phyloP scores from a whole-genome alignment of 2,113 vertebrate genomes.

The Struthio camelus region DNA sequence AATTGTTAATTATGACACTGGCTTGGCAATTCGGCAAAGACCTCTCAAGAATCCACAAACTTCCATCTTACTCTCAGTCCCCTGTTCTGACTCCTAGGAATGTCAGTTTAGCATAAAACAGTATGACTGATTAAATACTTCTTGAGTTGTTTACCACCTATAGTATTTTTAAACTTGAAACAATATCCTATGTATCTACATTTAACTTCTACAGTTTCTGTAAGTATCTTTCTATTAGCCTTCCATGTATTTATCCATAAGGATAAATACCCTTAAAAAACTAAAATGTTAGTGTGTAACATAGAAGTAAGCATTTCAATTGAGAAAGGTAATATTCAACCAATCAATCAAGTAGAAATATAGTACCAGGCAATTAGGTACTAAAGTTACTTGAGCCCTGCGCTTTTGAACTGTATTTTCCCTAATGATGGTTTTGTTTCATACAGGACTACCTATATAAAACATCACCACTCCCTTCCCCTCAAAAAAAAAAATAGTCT shows the following conservation, averaged over 20 bases:
- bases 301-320: neutral
- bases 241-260: neutral
- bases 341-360: neutral
- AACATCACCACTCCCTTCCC: neutral
- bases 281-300: neutral
- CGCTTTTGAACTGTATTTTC: neutral
- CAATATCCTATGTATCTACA: neutral
- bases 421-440: neutral
- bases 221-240: neutral
- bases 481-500: neutral
- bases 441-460: neutral
- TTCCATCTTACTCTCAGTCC: neutral
- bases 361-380: neutral
- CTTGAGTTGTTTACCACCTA: neutral
- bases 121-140: neutral
- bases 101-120: neutral
- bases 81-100: neutral
- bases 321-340: neutral
- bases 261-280: no score
- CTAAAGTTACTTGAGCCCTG: neutral
- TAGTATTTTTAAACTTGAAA: neutral
- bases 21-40: neutral
- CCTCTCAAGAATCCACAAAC: neutral
- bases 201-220: neutral
- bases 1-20: neutral